A percentile compares a stretch with the other conserved stretches of the same genome.
phyloP scores from a whole-genome alignment of 2,888 invertebrate genomes.

The Terebella lapidaria region DNA sequence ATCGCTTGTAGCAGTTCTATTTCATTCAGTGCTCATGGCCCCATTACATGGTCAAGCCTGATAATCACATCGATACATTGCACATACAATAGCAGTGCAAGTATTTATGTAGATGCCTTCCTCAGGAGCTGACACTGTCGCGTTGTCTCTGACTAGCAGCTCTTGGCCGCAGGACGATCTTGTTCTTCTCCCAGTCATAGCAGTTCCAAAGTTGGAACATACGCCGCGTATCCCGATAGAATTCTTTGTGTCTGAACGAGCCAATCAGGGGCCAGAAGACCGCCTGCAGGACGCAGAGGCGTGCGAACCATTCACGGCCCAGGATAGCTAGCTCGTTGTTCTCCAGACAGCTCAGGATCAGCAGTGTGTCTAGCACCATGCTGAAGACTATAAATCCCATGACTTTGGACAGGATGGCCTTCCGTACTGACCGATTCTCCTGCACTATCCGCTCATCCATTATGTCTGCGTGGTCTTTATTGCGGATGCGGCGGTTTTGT shows the following conservation, averaged over 20 bases:
- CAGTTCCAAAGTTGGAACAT: conserved; percentile 1
- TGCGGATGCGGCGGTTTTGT: background rate
- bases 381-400: background rate
- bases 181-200: background rate
- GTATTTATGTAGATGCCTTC: no score
- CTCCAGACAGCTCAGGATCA: conserved; percentile 11
- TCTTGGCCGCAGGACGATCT: background rate
- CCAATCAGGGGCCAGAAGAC: conserved; percentile 10
- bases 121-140: no score
- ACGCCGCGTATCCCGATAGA: conserved; percentile 8
- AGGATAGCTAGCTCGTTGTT: background rate
- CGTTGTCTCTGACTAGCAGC: no score
- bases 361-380: conserved; percentile 2
- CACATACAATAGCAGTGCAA: no score
- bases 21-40: no score
- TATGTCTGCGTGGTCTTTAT: background rate
- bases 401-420: conserved; percentile 4
- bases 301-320: conserved; percentile 12
- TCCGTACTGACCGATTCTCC: conserved; percentile 7
- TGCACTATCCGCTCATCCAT: background rate
- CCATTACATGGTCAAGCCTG: no score
- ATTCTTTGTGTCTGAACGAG: conserved; percentile 5
- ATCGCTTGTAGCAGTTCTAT: no score
- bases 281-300: conserved; percentile 7
- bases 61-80: no score